These are phyloP conservation scores for Thereva nobilitata DNA, from an alignment of 2,888 invertebrate species.

Conservation along the genomic window DNA sequence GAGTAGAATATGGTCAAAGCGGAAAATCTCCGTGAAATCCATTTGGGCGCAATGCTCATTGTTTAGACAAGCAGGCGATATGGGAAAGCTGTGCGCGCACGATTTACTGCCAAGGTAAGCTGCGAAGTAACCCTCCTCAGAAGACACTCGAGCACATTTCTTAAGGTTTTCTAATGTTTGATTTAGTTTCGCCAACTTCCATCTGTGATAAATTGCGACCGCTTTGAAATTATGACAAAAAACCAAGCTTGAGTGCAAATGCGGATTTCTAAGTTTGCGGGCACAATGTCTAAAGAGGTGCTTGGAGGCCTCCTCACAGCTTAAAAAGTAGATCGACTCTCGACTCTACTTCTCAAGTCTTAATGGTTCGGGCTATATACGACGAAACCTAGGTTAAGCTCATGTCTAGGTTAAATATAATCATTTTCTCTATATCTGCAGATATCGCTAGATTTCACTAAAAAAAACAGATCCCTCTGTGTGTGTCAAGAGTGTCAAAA, in stretches of 20 bases:
- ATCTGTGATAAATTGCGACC: slow-evolving; percentile 25
- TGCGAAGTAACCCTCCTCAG: slow-evolving; percentile 20
- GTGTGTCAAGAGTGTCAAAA: slow-evolving; percentile 3
- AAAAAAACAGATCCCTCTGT: too few species aligned
- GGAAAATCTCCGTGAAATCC: slow-evolving; percentile 23
- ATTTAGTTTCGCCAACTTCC: slow-evolving; percentile 20
- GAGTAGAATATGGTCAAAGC: slow-evolving; percentile 27
- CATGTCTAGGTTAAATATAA: too few species aligned
- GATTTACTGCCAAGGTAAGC: slow-evolving; percentile 12
- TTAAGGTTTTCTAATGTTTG: slow-evolving; percentile 12
- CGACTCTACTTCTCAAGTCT: too few species aligned
- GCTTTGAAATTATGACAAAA: slow-evolving; percentile 24
- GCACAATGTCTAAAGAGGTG: not conserved
- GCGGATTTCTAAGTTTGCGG: slow-evolving; percentile 2
- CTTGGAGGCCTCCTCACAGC: too few species aligned
- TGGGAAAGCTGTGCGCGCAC: slow-evolving; percentile 32
- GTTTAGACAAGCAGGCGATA: slow-evolving; percentile 20
- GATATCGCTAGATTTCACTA: too few species aligned
- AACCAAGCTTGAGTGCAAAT: not conserved
- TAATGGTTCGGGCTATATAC: too few species aligned
- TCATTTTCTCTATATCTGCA: too few species aligned
- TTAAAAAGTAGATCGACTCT: too few species aligned
- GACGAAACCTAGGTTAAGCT: too few species aligned
- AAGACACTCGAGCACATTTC: slow-evolving; percentile 25
- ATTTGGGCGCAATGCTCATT: slow-evolving; percentile 16